Conservation (phyloP, 92 coral and sea anemone genomes). For the Bergia puertoricense region DNA sequence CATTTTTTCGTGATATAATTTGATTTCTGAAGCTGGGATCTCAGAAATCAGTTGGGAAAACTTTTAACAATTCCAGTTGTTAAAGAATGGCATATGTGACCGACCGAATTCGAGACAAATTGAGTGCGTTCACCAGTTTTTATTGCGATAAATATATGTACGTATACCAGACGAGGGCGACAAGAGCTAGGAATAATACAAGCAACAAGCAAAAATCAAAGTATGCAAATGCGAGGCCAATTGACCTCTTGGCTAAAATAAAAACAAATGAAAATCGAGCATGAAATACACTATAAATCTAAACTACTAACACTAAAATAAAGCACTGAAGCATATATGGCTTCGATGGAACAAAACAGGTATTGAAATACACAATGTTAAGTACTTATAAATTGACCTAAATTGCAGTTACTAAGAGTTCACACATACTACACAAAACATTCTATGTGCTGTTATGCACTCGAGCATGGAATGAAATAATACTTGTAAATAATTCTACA, state of each 20-base stretch:
- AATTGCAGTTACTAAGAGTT: conserved; percentile 25
- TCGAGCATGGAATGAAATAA: no score
- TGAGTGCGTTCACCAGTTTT: no score
- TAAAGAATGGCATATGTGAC: no score
- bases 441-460: no score
- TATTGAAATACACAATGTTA: neutral
- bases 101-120: neutral
- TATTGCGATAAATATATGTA: no score
- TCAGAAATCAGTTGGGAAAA: no score
- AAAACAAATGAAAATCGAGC: conserved; percentile 5
- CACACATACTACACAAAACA: neutral
- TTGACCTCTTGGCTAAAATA: conserved; percentile 17
- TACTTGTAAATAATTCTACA: no score
- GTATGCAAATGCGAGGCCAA: conserved; percentile 19
- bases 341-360: neutral
- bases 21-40: no score
- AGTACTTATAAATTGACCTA: conserved; percentile 3
- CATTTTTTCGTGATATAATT: no score
- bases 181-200: conserved; percentile 14
- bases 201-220: conserved; percentile 26
- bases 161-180: neutral
- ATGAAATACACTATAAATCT: neutral
- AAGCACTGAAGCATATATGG: conserved; percentile 3
- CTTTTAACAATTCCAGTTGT: no score
- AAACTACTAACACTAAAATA: neutral